Base-by-base conservation (phyloP, 2,113 vertebrate genomes). In the Megalops atlanticus region DNA sequence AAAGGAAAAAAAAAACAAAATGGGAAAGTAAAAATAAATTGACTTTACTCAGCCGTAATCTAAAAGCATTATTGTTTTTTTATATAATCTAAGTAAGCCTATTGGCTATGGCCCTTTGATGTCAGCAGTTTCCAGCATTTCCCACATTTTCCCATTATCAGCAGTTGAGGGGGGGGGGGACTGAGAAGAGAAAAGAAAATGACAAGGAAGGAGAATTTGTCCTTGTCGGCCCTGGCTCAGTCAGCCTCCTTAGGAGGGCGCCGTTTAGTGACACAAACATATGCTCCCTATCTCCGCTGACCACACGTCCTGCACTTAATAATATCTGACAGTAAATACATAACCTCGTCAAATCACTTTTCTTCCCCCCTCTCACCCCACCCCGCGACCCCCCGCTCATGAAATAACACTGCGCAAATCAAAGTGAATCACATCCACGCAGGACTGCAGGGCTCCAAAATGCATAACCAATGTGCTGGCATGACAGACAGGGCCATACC, bases 391-490 rank as follows among this genome's bases (percentile, higher is more conserved):
- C 84, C 85, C 82, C 0, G 31, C 85, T 90, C 84, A 75, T 81
- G 79, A 84, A 89, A 83, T 84, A 89, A 90, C 89, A 92, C 86
- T 84, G 89, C 87, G 83, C 69, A 90, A 91, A 90, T 91, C 84
- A 86, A 88, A 91, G 89, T 89, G 91, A 93, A 94, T 93, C 88
- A 81, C 86, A 84, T 93, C n/a, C 83, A 87, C 80, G 91, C 88
- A 81, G 79, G 86, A 86, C 91, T 93, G 91, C 91, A 93, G 92
- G 89, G 94, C 85, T 87, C 85, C 84, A 38, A 87, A 88, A 82
- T 89, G 90, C 92, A 92, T 88, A 88, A 87, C 90, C 91, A 92
- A 94, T 92, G 90, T 94, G 92, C 91, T 91, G 85, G 80, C 86
- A 85, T 86, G 90, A 90, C 84, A 85, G 77, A 75, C 82, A 87